Evolutionary conservation across 1,140 invertebrate genomes (phyloP), one percentile per base, ranked within the genome.

Genomic region (Stegodyphus dumicola): DNA sequence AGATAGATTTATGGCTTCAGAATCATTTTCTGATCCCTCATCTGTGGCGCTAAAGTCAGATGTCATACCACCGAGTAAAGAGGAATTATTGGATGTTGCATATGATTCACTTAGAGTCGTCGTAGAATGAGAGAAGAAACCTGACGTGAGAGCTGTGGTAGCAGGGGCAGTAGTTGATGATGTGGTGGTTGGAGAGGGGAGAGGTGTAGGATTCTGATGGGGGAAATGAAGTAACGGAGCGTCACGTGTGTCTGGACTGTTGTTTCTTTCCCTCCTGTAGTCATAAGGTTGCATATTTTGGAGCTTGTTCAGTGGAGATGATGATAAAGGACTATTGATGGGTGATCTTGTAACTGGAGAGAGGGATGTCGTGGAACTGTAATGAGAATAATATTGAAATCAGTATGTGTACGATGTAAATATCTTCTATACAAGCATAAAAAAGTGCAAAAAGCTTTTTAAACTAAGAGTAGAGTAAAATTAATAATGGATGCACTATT

Each of bases 221-320:
- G 84, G 76, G 54, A 73, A 78, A 33, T 78, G 75, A 2, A 86
- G 17, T 2, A 69, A 15, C 33, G 76, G 84, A 15, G 51, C n/a
- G 5, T 85, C 73, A 2, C 81, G 17, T 5, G 75, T 66, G n/a
- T 86, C 84, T 6, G 84, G 84, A 13, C 84, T 86, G 60, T 77
- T 51, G 33, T 77, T 77, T 7, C 84, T 48, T 9, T 86, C 84
- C 77, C 89, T 96, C 18, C 96, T 93, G 89, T 96, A 98, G 90
- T 98, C 96, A 90, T 97, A 97, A 2, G 96, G 96, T 90, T 98
- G 96, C 96, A 98, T 98, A 88, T 94, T 97, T 91, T 98, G 96
- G 48, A 98, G 91, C 88, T 96, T 93, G 90, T 95, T 97, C 54
- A 98, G 91, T 2, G 97, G 95, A 7, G 96, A 96, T 6, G 96